Percentiles rank a stretch among this genome's conserved stretches.
phyloP scores from a whole-genome alignment of 2,797 vertebrate genomes.

The Hydrolagus colliei region DNA sequence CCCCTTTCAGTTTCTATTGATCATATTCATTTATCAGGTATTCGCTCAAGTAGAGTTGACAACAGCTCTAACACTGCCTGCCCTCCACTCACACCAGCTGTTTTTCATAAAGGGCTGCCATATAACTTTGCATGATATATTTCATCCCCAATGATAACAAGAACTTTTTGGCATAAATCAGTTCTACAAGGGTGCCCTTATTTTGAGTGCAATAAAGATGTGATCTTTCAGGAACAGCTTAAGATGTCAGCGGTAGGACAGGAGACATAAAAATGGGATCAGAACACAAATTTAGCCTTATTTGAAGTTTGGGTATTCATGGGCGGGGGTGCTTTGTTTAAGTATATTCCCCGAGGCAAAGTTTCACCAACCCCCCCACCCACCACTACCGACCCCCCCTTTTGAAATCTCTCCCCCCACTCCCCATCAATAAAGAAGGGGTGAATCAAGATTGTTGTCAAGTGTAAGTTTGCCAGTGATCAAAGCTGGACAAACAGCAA shows the following conservation, averaged over 20 bases:
- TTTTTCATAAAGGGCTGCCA: conserved; percentile 28
- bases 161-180: conserved; percentile 30
- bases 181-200: conserved; percentile 29
- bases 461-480: neutral
- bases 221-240: conserved; percentile 31
- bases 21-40: conserved; percentile 25
- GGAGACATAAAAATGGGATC: conserved; percentile 21
- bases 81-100: conserved; percentile 9
- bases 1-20: conserved; percentile 9
- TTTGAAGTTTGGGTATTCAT: neutral
- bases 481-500: neutral
- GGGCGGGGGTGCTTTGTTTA: neutral
- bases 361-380: neutral
- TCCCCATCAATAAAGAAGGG: neutral
- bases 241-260: conserved; percentile 27
- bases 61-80: conserved; percentile 1
- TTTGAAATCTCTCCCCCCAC: neutral
- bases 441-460: neutral
- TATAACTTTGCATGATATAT: conserved; percentile 31
- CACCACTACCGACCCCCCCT: too few species aligned
- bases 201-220: conserved; percentile 30
- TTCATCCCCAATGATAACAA: conserved; percentile 31
- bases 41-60: conserved; percentile 11
- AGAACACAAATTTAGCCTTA: conserved; percentile 26
- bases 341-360: neutral